Evolutionary conservation across 64 coral and sea anemone species (phyloP).

Genomic region (Montipora foliosa): DNA sequence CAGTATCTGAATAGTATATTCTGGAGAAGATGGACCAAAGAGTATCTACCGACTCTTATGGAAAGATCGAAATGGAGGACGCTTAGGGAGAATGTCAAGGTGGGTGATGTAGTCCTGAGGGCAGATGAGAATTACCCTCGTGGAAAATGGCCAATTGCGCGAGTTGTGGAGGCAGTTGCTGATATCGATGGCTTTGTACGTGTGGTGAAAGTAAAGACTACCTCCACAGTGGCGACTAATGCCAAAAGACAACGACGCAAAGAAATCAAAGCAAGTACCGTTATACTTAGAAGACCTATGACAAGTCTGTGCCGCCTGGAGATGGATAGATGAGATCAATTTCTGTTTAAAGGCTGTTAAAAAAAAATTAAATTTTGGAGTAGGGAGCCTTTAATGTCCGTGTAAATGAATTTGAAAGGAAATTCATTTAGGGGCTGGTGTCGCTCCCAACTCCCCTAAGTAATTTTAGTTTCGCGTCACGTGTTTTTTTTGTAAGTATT

Average conservation of each 20-base stretch:
- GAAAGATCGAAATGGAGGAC: slow-evolving; percentile 30
- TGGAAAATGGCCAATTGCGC: slow-evolving; percentile 39
- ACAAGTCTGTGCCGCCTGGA: neutral
- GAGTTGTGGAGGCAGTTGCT: neutral
- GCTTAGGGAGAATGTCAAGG: slow-evolving; percentile 19
- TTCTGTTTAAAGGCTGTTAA: neutral
- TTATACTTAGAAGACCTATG: neutral
- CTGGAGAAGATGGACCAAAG: slow-evolving; percentile 32
- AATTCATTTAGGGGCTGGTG: slow-evolving; percentile 18
- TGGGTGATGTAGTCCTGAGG: slow-evolving; percentile 36
- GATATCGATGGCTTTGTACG: neutral
- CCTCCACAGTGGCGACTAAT: neutral
- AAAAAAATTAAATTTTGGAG: neutral
- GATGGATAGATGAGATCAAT: neutral
- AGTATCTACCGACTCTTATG: slow-evolving; percentile 47
- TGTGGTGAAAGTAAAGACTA: neutral
- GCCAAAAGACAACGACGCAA: neutral
- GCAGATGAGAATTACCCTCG: slow-evolving; percentile 46
- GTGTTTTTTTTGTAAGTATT: too few relatives aligned
- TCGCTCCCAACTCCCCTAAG: neutral
- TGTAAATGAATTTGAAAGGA: slow-evolving; percentile 17
- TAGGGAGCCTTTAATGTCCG: neutral
- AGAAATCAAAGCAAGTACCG: neutral
- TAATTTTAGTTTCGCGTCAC: too few relatives aligned
- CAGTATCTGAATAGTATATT: slow-evolving; percentile 50